phyloP scores from a whole-genome alignment of 2,113 vertebrate species.

The Capreolus pygargus region DNA sequence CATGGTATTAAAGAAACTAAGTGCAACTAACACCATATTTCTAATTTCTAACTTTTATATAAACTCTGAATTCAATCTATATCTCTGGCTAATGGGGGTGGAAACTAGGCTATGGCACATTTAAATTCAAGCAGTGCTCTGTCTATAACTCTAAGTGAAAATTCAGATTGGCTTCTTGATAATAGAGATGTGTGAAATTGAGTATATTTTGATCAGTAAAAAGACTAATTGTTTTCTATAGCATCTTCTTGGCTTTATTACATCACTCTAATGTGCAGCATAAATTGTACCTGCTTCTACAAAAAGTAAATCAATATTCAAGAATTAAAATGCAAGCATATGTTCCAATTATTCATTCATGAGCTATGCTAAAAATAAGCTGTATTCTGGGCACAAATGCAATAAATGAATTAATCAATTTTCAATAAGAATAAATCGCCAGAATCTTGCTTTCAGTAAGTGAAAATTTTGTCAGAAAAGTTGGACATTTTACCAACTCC shows the following conservation, averaged over 20 bases:
- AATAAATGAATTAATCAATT: neutral
- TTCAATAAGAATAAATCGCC: neutral
- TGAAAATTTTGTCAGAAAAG: neutral
- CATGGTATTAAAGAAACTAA: neutral
- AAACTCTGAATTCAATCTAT: neutral
- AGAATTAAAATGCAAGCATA: slow-evolving; percentile 35
- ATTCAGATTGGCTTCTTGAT: neutral
- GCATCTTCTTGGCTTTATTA: slow-evolving; percentile 26
- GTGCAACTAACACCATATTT: neutral
- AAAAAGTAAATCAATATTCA: slow-evolving; percentile 45
- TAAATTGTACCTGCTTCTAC: slow-evolving; percentile 11
- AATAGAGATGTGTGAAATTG: neutral
- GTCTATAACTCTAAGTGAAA: neutral
- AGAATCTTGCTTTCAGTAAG: neutral
- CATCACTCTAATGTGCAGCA: neutral
- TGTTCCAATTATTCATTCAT: slow-evolving; percentile 31
- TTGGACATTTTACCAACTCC: neutral
- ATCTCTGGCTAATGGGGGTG: neutral
- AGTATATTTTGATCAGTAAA: slow-evolving; percentile 32
- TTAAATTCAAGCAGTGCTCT: slow-evolving; percentile 1
- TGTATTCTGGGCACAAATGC: neutral
- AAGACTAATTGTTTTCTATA: neutral
- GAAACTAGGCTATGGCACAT: neutral
- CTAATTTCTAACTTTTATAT: neutral
- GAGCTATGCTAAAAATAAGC: neutral